Conservation (phyloP, 2,113 vertebrate species). For the Sylvietta virens region DNA sequence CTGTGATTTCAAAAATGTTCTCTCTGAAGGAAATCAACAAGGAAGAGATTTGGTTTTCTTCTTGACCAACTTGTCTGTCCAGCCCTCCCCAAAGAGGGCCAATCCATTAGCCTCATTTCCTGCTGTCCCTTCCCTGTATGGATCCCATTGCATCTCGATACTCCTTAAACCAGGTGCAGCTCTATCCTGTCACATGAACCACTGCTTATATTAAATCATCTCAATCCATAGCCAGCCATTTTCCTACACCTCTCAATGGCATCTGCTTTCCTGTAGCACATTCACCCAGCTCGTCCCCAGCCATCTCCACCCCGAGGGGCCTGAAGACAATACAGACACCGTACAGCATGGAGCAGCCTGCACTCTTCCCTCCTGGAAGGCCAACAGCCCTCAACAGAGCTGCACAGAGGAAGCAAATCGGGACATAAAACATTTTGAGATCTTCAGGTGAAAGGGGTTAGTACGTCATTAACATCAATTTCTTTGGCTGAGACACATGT, state of each 20-base stretch:
- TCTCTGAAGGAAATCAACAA: not conserved
- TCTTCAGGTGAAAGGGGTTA: slow-evolving; percentile 12
- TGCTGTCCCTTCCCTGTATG: not conserved
- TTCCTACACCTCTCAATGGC: not conserved
- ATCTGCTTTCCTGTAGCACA: not conserved
- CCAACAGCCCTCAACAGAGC: not conserved
- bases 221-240: not conserved
- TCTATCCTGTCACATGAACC: not conserved
- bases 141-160: not conserved
- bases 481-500: not conserved
- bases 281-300: not conserved
- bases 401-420: not conserved
- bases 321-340: not conserved
- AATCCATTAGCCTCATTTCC: accelerated
- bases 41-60: not conserved
- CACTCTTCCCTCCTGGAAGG: not conserved
- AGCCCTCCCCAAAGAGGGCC: not conserved
- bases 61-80: not conserved
- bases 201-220: not conserved
- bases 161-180: not conserved
- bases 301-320: not conserved
- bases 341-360: not conserved
- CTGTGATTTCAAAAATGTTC: not conserved
- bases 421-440: not conserved
- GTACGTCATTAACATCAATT: not conserved